phyloP scores from a whole-genome alignment of 2,888 invertebrate genomes.

The Scelioninae gen. 2 region DNA sequence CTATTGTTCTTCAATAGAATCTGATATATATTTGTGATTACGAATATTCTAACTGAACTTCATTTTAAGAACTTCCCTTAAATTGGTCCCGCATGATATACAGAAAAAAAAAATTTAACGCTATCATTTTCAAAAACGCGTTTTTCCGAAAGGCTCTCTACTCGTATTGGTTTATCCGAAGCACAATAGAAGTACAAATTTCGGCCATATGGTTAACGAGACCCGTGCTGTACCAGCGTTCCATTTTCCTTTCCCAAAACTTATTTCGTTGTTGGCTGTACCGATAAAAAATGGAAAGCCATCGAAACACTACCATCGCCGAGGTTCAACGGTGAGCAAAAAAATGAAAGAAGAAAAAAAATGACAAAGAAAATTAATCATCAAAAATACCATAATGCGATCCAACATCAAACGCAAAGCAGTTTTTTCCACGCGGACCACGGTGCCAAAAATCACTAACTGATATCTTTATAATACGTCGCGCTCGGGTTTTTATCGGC shows the following conservation, averaged over 20 bases:
- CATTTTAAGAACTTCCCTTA: no score
- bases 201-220: slow-evolving; percentile 56
- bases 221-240: slow-evolving; percentile 48
- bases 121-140: slow-evolving; percentile 14
- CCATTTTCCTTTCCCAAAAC: slow-evolving; percentile 40
- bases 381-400: slow-evolving; percentile 20
- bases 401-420: slow-evolving; percentile 36
- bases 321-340: slow-evolving; percentile 13
- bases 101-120: no score
- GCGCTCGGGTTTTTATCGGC: background rate
- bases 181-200: slow-evolving; percentile 24
- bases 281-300: slow-evolving; percentile 42
- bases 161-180: slow-evolving; percentile 28
- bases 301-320: slow-evolving; percentile 16
- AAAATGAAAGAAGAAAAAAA: slow-evolving; percentile 27
- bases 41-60: no score
- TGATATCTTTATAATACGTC: slow-evolving; percentile 50
- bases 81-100: no score
- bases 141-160: slow-evolving; percentile 17
- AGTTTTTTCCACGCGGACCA: slow-evolving; percentile 32
- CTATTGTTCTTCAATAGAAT: no score
- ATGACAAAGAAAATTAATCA: slow-evolving; percentile 45
- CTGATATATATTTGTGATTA: no score
- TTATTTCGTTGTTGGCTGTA: slow-evolving; percentile 14
- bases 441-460: slow-evolving; percentile 50